Evolutionary conservation across 1,140 invertebrate species (phyloP).

Genomic region (Calliopsis andreniformis): DNA sequence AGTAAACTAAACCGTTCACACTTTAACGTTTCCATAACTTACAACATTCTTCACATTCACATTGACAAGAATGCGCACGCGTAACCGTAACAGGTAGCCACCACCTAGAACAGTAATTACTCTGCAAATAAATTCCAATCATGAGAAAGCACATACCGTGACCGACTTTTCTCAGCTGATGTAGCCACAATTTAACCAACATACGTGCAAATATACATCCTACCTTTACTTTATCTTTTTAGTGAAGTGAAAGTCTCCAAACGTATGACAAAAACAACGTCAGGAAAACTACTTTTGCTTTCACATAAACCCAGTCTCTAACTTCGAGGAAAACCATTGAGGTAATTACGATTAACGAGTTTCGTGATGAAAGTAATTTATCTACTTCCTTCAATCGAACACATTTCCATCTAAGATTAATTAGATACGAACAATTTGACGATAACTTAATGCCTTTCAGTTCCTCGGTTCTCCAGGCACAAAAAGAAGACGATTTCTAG

Average conservation of each 20-base stretch:
- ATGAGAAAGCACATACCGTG: background rate
- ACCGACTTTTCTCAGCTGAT: background rate
- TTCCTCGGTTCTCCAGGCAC: no score
- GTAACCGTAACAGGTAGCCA: no score
- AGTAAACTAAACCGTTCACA: no score
- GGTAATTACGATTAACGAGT: background rate
- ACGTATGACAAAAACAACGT: background rate
- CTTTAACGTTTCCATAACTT: no score
- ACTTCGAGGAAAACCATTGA: background rate
- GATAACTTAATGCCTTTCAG: no score
- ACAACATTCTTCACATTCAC: background rate
- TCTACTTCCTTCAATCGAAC: background rate
- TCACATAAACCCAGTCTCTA: background rate
- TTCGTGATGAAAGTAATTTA: background rate
- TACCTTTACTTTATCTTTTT: background rate
- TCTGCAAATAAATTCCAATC: slow-evolving; percentile 1
- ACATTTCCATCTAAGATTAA: no score
- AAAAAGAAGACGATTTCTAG: no score
- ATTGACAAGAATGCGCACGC: no score
- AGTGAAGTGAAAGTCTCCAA: background rate
- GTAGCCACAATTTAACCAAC: no score
- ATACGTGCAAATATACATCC: background rate
- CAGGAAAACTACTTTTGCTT: background rate
- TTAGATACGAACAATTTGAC: no score
- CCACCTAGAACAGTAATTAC: background rate